Percentiles rank a stretch among this genome's conserved stretches.
These are phyloP conservation scores for Pitangus sulphuratus DNA, from an alignment of 2,797 vertebrate genomes.

Conservation along the genomic window DNA sequence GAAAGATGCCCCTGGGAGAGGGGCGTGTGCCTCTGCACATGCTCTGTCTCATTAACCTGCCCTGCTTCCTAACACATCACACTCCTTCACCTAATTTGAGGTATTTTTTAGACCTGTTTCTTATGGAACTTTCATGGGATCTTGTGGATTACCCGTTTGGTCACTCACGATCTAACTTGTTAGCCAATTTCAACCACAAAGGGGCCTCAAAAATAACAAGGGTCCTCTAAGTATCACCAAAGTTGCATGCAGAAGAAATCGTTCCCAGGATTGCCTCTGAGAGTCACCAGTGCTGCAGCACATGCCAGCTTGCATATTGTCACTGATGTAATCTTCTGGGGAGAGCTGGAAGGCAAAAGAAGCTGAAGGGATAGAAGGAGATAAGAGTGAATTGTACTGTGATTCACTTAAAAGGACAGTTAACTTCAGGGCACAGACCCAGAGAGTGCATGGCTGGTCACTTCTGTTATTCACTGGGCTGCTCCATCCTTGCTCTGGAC, in stretches of 20 bases:
- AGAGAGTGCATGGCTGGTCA: neutral
- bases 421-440: neutral
- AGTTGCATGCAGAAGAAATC: neutral
- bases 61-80: neutral
- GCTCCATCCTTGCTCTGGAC: neutral
- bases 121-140: neutral
- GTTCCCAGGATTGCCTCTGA: neutral
- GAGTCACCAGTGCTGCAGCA: neutral
- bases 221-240: neutral
- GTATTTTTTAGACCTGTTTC: neutral
- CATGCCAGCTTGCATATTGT: neutral
- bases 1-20: neutral
- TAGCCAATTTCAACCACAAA: neutral
- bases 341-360: neutral
- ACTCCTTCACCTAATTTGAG: neutral
- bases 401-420: neutral
- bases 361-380: neutral
- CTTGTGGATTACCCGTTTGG: neutral
- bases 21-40: neutral
- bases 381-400: accelerated
- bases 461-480: neutral
- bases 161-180: neutral
- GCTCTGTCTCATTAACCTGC: neutral
- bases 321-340: neutral
- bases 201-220: neutral